Percentiles rank a stretch among this genome's conserved stretches.
These are phyloP conservation scores for Thamnophis sirtalis DNA, from an alignment of 2,113 vertebrate genomes.

Conservation along the genomic window DNA sequence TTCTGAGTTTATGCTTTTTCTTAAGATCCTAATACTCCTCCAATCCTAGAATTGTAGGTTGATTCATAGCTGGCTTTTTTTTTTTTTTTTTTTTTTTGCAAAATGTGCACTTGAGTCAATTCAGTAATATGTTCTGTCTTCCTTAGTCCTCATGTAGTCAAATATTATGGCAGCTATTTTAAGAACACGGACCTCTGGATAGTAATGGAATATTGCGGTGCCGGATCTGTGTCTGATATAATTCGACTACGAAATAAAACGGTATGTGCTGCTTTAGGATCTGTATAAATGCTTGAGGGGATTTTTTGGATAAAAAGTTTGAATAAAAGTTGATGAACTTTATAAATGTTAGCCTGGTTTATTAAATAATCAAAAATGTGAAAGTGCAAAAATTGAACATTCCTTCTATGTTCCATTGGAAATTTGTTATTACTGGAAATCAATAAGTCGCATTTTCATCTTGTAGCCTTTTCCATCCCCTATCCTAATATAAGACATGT, in stretches of 20 bases:
- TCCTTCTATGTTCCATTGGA: background rate
- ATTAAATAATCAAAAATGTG: background rate
- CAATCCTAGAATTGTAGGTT: constrained; percentile 15
- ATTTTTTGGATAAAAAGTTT: background rate
- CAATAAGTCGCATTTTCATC: background rate
- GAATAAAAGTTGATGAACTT: background rate
- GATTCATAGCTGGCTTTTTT: background rate
- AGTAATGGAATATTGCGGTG: constrained; percentile 95
- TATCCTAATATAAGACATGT: background rate
- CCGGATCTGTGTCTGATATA: constrained; percentile 91
- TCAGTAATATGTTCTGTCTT: constrained; percentile 1
- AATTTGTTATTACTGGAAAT: background rate
- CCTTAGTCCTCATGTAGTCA: constrained; percentile 84
- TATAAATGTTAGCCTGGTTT: background rate
- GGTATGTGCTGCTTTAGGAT: constrained; percentile 64
- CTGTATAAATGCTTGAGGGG: background rate
- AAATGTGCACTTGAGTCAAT: background rate
- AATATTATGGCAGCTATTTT: constrained; percentile 95
- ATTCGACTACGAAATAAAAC: constrained; percentile 94
- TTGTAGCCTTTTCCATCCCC: background rate
- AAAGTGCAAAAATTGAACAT: background rate
- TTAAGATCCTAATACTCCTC: background rate
- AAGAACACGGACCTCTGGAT: constrained; percentile 97
- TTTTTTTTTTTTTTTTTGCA: too few species aligned
- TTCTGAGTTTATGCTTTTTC: background rate